Conservation (phyloP, 2,888 invertebrate species). For the Nomada lathburiana region DNA sequence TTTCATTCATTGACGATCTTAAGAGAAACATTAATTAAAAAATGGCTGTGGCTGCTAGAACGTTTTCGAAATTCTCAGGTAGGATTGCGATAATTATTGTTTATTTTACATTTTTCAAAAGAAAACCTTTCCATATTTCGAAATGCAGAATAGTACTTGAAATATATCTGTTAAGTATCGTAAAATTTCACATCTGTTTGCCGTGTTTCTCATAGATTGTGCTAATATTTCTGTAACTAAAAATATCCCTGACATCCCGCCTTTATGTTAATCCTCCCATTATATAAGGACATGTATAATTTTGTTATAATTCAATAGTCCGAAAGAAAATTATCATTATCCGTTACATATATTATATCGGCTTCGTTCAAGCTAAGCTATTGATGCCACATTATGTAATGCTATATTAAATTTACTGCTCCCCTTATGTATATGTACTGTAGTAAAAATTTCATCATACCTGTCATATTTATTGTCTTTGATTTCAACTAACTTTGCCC, state of each 20-base stretch:
- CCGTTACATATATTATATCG: constrained; percentile 11
- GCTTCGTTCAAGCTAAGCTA: not conserved
- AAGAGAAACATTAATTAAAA: constrained; percentile 66
- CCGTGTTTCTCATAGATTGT: constrained; percentile 11
- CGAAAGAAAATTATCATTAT: constrained; percentile 28
- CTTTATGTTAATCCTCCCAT: constrained; percentile 70
- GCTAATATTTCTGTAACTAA: constrained; percentile 47
- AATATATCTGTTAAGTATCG: constrained; percentile 1
- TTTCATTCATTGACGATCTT: constrained; percentile 66
- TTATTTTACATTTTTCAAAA: not conserved
- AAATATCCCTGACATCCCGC: constrained; percentile 62
- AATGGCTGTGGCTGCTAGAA: constrained; percentile 83
- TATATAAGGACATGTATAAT: constrained; percentile 75
- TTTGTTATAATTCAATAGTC: constrained; percentile 21
- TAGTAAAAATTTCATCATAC: not conserved
- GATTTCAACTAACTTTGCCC: not conserved
- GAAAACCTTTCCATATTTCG: not conserved
- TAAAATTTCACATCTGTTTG: constrained; percentile 13
- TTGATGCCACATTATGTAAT: constrained; percentile 31
- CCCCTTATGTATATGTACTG: not conserved
- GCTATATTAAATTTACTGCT: constrained; percentile 20
- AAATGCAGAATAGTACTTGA: not conserved
- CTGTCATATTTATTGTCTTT: not conserved
- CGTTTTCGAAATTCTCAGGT: constrained; percentile 82
- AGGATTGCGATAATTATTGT: constrained; percentile 35